phyloP scores from a whole-genome alignment of 2,113 vertebrate genomes.

The Lycocorax pyrrhopterus region DNA sequence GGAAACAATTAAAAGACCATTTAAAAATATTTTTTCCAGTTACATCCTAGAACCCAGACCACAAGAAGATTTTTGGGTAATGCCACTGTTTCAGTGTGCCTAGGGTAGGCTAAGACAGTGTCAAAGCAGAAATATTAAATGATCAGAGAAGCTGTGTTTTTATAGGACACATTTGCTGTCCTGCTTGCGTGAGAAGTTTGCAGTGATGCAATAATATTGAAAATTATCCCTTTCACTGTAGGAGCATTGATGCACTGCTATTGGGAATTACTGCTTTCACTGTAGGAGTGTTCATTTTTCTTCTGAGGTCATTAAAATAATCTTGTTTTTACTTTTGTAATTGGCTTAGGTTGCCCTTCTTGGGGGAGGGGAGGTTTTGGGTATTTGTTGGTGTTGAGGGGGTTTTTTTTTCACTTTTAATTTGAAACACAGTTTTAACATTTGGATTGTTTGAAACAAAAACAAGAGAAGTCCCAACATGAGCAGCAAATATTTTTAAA shows the following conservation, averaged over 20 bases:
- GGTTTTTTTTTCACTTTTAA: not conserved
- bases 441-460: constrained; percentile 54
- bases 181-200: not conserved
- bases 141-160: not conserved
- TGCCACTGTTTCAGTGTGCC: not conserved
- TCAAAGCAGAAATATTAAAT: not conserved
- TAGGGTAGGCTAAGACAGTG: not conserved
- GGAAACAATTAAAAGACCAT: not conserved
- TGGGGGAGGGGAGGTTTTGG: not conserved
- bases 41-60: not conserved
- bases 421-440: constrained; percentile 33
- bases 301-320: not conserved
- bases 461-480: constrained; percentile 48
- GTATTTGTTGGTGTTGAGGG: not conserved
- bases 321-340: not conserved
- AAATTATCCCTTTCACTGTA: not conserved
- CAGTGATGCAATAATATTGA: not conserved
- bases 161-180: not conserved
- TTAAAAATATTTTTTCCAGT: not conserved
- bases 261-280: not conserved
- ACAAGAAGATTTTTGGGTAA: not conserved
- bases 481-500: constrained; percentile 66
- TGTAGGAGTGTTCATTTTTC: not conserved
- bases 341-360: not conserved
- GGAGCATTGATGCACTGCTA: not conserved